Base-by-base conservation (phyloP, 2,113 vertebrate genomes). In the Anas platyrhynchos region DNA sequence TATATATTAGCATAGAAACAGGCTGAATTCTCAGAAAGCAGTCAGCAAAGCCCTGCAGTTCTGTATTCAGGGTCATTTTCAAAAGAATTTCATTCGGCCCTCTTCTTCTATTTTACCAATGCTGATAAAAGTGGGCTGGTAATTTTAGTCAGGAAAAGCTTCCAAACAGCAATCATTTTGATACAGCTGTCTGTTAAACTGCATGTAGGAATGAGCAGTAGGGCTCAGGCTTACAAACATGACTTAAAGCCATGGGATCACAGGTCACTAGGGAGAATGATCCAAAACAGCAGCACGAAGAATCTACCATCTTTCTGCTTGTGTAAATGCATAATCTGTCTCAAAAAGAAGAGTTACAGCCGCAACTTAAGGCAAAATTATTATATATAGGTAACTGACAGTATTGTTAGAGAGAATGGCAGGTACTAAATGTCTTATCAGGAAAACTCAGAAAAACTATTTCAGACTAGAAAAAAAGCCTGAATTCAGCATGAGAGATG, bases 211-310 rank as follows among this genome's bases (percentile, higher is more conserved):
- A 76, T 16, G 10, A 52, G 10, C 12, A 86, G 86, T 18, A 46
- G 15, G 65, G 32, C 16, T 78, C 38, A n/a, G 21, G 16, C 48
- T 68, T 59, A 71, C 1, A 0, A 73, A 17, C 14, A 14, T 16
- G n/a, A 48, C 16, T 83, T 83, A 0, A 68, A 82, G 62, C 58
- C 9, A 62, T 0, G 0, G 36, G 13, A 48, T 32, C 48, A 86
- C 23, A 50, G 22, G 20, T 34, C 32, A 34, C 44, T 78, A 75
- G 8, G 7, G 10, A 91, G 18, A 91, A 89, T 15, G 4, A 91
- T 76, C 26, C 63, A 27, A 36, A 77, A 50, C 6, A 69, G 31
- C 7, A 59, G 68, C 48, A 77, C 48, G 59, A 71, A 41, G 5
- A 62, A 12, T 9, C 1, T 25, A 54, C 23, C 36, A 86, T 43